These are phyloP conservation scores for Andrena hattorfiana DNA, from an alignment of 2,888 invertebrate genomes.

Conservation along the genomic window DNA sequence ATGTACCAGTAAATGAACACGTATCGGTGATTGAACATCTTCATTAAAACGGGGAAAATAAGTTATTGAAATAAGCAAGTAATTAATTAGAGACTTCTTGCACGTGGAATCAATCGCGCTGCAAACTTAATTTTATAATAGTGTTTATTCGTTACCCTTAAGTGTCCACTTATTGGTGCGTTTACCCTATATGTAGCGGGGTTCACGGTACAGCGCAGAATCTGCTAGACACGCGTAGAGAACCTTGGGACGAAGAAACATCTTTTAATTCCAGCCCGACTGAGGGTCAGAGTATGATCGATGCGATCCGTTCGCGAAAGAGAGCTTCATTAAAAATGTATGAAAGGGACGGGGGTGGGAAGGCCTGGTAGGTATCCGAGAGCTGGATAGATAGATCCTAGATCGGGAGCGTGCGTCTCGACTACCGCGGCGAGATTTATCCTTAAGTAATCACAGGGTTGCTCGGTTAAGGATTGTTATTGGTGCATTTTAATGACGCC, in stretches of 20 bases:
- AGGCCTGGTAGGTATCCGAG: background rate
- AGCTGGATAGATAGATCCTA: conserved; percentile 49
- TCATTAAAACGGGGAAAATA: too few relatives aligned
- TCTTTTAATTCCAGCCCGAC: conserved; percentile 18
- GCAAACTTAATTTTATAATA: too few relatives aligned
- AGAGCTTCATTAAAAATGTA: conserved; percentile 67
- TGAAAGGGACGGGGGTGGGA: conserved; percentile 43
- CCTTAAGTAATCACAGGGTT: conserved; percentile 79
- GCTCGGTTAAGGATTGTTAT: conserved; percentile 78
- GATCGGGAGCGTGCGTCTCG: conserved; percentile 41
- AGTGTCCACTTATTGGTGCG: too few relatives aligned
- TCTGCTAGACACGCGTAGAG: background rate
- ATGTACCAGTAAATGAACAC: too few relatives aligned
- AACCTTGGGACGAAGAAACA: background rate
- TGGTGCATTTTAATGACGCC: conserved; percentile 79
- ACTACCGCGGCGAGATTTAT: conserved; percentile 81
- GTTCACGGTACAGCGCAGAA: background rate
- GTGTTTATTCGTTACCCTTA: too few relatives aligned
- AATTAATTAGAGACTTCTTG: too few relatives aligned
- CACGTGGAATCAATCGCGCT: too few relatives aligned
- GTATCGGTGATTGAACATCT: too few relatives aligned
- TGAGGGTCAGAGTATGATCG: conserved; percentile 36
- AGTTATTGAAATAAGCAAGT: too few relatives aligned
- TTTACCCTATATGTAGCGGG: too few relatives aligned
- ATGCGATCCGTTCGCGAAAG: conserved; percentile 32